Conservation (phyloP, 2,888 invertebrate genomes). For the Ditula angustiorana region DNA sequence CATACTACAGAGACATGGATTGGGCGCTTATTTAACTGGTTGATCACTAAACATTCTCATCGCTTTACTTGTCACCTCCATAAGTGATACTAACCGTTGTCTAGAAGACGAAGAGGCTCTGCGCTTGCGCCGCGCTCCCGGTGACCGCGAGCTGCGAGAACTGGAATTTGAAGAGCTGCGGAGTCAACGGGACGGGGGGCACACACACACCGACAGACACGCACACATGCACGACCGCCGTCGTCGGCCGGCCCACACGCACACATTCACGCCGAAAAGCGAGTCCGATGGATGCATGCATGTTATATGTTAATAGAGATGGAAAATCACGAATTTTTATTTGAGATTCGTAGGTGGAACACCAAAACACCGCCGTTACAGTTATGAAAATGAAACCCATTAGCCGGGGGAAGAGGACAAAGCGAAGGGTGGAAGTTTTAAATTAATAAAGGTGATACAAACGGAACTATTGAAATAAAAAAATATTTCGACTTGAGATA, state of each 20-base stretch:
- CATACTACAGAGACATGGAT: background rate
- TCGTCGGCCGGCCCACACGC: slow-evolving; percentile 4
- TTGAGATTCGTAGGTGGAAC: slow-evolving; percentile 63
- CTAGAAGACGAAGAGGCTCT: slow-evolving; percentile 77
- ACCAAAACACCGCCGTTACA: slow-evolving; percentile 73
- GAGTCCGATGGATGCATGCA: slow-evolving; percentile 66
- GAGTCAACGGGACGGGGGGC: slow-evolving; percentile 73
- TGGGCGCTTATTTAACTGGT: background rate
- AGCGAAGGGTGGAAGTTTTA: slow-evolving; percentile 56
- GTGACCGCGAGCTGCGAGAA: slow-evolving; percentile 79
- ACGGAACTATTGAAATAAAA: background rate
- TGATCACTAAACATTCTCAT: slow-evolving; percentile 2
- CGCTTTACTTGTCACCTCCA: slow-evolving; percentile 27
- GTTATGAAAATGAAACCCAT: slow-evolving; percentile 77
- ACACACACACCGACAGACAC: slow-evolving; percentile 43
- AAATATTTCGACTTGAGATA: background rate
- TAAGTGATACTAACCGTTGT: slow-evolving; percentile 68
- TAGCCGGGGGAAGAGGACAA: slow-evolving; percentile 63
- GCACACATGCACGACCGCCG: slow-evolving; percentile 40
- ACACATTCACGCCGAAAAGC: slow-evolving; percentile 48
- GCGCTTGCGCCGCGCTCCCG: slow-evolving; percentile 73
- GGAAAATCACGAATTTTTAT: slow-evolving; percentile 44
- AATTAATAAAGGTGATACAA: slow-evolving; percentile 50
- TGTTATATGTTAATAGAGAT: slow-evolving; percentile 51
- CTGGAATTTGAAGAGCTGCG: slow-evolving; percentile 86